Conservation (phyloP, 2,113 vertebrate genomes). For the Osmerus mordax region DNA sequence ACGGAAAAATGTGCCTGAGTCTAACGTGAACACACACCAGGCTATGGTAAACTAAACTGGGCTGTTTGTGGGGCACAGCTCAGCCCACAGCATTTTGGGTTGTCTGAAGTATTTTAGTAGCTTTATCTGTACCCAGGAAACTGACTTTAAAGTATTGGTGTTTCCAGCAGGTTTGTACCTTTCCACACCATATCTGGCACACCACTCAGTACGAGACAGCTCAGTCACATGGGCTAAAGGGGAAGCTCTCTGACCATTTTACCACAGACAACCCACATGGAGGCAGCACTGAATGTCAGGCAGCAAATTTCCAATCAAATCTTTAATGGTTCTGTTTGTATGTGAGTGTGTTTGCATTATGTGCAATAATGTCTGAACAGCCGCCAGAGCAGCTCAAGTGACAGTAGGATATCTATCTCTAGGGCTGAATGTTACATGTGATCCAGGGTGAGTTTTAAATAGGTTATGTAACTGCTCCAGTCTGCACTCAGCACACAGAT, state of each 20-base stretch:
- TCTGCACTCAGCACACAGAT: conserved; percentile 62
- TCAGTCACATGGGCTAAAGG: conserved; percentile 68
- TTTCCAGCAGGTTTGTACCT: conserved; percentile 32
- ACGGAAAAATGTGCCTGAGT: conserved; percentile 53
- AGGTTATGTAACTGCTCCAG: conserved; percentile 76
- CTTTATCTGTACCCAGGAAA: conserved; percentile 47
- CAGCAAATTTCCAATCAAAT: conserved; percentile 58
- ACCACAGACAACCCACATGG: conserved; percentile 62
- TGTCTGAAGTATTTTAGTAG: conserved; percentile 52
- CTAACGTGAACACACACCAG: conserved; percentile 44
- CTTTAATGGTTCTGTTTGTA: conserved; percentile 46
- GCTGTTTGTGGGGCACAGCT: conserved; percentile 31
- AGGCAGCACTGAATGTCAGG: conserved; percentile 61
- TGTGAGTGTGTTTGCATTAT: conserved; percentile 30
- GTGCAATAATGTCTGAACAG: conserved; percentile 58
- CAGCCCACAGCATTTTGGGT: conserved; percentile 48
- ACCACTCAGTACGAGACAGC: conserved; percentile 42
- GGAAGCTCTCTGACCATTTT: conserved; percentile 56
- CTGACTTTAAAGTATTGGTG: conserved; percentile 65
- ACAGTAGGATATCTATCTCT: conserved; percentile 70
- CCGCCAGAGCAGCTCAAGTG: conserved; percentile 68
- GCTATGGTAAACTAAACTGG: conserved; percentile 7
- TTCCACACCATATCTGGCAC: conserved; percentile 39
- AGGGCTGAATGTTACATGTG: conserved; percentile 75
- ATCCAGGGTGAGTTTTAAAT: conserved; percentile 75